A percentile compares a stretch with the other conserved stretches of the same genome.
Evolutionary conservation across 2,113 vertebrate genomes (phyloP).

Genomic region (Cervus canadensis): DNA sequence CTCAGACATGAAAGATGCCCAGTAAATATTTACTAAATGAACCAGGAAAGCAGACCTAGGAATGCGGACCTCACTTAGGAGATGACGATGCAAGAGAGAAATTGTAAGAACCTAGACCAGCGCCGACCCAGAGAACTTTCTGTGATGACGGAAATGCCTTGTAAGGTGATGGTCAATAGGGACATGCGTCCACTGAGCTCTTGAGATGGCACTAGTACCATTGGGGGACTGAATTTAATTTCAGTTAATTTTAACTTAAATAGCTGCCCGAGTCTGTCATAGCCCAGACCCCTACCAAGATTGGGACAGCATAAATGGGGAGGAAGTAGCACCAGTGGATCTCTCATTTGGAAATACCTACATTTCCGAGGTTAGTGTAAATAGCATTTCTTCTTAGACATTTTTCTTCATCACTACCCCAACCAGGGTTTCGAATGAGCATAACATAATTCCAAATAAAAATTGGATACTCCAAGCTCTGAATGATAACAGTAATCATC

Average conservation of each 20-base stretch:
- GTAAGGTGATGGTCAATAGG: not conserved
- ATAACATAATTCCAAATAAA: not conserved
- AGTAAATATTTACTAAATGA: not conserved
- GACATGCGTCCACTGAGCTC: not conserved
- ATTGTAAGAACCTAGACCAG: not conserved
- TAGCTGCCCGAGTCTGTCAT: not conserved
- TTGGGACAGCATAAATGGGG: not conserved
- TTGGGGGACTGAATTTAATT: not conserved
- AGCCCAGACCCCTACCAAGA: not conserved
- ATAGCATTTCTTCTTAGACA: not conserved
- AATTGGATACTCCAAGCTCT: not conserved
- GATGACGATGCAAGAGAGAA: not conserved
- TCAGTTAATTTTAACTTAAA: not conserved
- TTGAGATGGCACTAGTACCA: not conserved
- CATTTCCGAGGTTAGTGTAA: not conserved
- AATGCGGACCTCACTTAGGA: not conserved
- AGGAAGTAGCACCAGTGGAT: not conserved
- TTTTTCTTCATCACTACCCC: not conserved
- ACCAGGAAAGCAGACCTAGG: not conserved
- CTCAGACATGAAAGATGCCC: not conserved
- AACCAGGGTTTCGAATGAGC: not conserved
- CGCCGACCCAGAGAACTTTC: not conserved
- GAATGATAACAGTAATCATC: not conserved
- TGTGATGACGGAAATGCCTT: not conserved
- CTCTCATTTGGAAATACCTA: not conserved